A percentile compares a stretch with the other conserved stretches of the same genome.
These are phyloP conservation scores for Strigops habroptila DNA, from an alignment of 2,113 vertebrate genomes.

Conservation along the genomic window DNA sequence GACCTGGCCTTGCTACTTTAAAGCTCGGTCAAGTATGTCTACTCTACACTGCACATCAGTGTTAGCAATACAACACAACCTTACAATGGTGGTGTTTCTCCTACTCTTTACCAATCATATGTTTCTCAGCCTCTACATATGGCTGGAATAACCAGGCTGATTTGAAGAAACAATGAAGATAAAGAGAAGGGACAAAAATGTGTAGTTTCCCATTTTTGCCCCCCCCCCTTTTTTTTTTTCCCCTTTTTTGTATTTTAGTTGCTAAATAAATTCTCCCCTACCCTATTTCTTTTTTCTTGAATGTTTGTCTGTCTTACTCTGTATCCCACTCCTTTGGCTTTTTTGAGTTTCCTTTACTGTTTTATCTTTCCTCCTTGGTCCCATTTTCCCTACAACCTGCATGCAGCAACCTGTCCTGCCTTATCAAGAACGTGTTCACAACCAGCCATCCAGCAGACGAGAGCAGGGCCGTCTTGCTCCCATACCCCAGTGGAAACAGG, in stretches of 20 bases:
- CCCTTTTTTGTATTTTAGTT: constrained; percentile 32
- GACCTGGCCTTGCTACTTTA: not conserved
- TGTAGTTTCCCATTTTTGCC: not conserved
- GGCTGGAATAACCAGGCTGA: not conserved
- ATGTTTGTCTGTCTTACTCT: constrained; percentile 41
- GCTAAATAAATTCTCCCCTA: constrained; percentile 30
- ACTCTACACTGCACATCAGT: not conserved
- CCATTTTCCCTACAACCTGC: constrained; percentile 54
- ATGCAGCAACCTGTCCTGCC: constrained; percentile 83
- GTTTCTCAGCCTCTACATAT: not conserved
- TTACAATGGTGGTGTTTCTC: not conserved
- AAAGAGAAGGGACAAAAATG: not conserved
- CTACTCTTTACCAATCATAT: not conserved
- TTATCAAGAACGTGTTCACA: constrained; percentile 81
- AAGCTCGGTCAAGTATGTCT: not conserved
- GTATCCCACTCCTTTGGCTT: constrained; percentile 11
- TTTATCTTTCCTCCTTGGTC: constrained; percentile 68
- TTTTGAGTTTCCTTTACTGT: constrained; percentile 55
- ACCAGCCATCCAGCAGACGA: constrained; percentile 74
- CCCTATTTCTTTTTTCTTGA: not conserved
- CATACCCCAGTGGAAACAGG: constrained; percentile 94
- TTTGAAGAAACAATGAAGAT: not conserved
- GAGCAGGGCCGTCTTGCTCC: constrained; percentile 80
- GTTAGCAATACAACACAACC: not conserved
- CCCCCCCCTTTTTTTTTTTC: too few relatives aligned